Base-by-base conservation (phyloP, 2,113 vertebrate species). In the Burhinus oedicnemus region DNA sequence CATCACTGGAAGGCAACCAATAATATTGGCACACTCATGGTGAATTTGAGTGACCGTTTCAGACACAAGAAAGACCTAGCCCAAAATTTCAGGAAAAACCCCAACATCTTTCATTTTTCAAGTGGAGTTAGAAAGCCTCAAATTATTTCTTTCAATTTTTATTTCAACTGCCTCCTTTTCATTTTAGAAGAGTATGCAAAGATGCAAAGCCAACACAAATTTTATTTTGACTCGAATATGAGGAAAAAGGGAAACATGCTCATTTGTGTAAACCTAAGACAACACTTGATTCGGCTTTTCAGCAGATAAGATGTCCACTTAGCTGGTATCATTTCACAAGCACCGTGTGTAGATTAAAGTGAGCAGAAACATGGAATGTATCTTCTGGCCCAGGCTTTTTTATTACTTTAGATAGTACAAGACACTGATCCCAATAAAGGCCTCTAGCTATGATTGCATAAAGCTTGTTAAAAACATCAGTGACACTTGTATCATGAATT, bases 71-170 rank as follows among this genome's bases (percentile, higher is more conserved):
- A 83, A 47, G 11, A 51, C 6, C 4, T 1, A 30, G 17, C 1
- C 10, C 11, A 83, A 32, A 60, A 69, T 44, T 52, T 65, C 58
- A 55, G 26, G n/a, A 11, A 51, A 49, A 47, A 44, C 11, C 21
- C 0, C 1, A 25, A 0, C 4, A 20, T 16, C 22, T 70, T 70
- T 75, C 4, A 21, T 30, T 89, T 87, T 44, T 65, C 36, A 58
- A 30, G 25, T 15, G 9, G 5, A 1, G 0, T 30, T 38, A 57
- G 7, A 25, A 78, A 27, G 4, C 15, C 29, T 66, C 6, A 38
- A 26, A 3, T 8, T 61, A 2, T 16, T 20, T 42, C 78, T 54
- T 81, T 80, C 3, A 8, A 3, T 62, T 83, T 71, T 32, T 1
- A 22, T 55, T 89, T 70, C 30, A 27, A 0, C 18, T 57, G 9